Base-by-base conservation (phyloP, 2,888 invertebrate genomes). In the Eupithecia subumbrata region DNA sequence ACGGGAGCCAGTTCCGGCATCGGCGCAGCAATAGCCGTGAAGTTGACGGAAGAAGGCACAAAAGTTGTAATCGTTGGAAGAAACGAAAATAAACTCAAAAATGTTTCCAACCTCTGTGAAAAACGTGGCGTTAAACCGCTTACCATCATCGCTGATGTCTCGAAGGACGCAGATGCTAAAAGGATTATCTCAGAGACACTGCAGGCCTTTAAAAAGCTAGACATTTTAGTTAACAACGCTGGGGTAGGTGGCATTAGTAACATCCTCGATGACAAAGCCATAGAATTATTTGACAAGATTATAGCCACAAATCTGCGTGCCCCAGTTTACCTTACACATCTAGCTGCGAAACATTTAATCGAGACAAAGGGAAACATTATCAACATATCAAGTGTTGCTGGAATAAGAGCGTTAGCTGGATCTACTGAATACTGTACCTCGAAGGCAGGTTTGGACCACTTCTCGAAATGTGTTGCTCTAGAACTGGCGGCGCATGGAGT, bases 391-490 rank as follows among this genome's bases (percentile, higher is more conserved):
- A 87, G 87, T 73, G 69, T 85, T 25, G 83, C 82, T 7, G 77
- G 80, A 12, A 8, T 77, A 7, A 66, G 67, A 11, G 67, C 74
- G 14, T 75, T 18, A 4, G 70, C 52, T 45, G 69, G 9, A 7
- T 2, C 12, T 69, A 83, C 81, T 67, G 68, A 84, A 8, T 86
- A 87, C 40, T 78, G 82, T 16, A 73, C 81, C 9, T 85, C 87
- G 0, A 87, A 87, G 56, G 86, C 87, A 8, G 86, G 79, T 4
- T 89, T 98, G 14, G 98, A 99, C 92, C 98, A 98, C 87, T 96
- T 99, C 80, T 98, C 98, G 0, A 95, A 97, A 83, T 98, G 98
- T 86, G 94, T 96, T 9, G 98, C 98, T 5, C 90, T 99, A 52
- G 98, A 97, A 82, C 90, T 97, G 66, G 97, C 97, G 40, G 78